Percentiles rank a stretch among this genome's conserved stretches.
Evolutionary conservation across 1,140 invertebrate species (phyloP).

Genomic region (Heliconius congener): DNA sequence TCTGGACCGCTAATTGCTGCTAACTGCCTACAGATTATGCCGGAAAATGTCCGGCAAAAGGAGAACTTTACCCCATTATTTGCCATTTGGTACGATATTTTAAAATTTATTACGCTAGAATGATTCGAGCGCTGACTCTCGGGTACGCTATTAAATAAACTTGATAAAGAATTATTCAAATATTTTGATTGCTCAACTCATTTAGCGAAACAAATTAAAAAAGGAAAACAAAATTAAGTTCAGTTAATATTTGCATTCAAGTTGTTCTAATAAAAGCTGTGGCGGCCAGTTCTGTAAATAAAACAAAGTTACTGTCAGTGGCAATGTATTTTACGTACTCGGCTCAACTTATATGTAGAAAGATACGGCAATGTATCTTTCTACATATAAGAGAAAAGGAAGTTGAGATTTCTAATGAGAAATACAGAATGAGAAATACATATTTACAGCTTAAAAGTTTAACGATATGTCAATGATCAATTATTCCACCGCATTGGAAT

Average conservation of each 20-base stretch:
- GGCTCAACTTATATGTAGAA: too few species aligned
- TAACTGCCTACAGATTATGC: constrained; percentile 7
- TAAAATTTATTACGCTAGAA: constrained; percentile 9
- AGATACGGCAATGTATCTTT: too few species aligned
- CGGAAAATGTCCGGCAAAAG: constrained; percentile 6
- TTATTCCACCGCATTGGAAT: too few species aligned
- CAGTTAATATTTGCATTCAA: not conserved
- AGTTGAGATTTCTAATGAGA: too few species aligned
- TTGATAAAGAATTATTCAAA: constrained; percentile 14
- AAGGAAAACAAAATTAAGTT: not conserved
- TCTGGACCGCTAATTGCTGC: constrained; percentile 11
- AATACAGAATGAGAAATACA: too few species aligned
- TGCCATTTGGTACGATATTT: constrained; percentile 10
- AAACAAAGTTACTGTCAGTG: not conserved
- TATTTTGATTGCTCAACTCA: constrained; percentile 10
- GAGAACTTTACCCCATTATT: constrained; percentile 3
- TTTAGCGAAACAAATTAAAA: not conserved
- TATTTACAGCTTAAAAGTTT: too few species aligned
- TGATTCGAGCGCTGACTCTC: constrained; percentile 7
- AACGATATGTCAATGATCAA: too few species aligned
- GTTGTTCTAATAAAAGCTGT: not conserved
- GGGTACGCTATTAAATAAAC: not conserved
- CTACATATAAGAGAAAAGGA: too few species aligned
- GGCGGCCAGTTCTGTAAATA: not conserved
- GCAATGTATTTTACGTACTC: too few species aligned